Conservation (phyloP, 2,113 vertebrate species). For the Sitta europaea region DNA sequence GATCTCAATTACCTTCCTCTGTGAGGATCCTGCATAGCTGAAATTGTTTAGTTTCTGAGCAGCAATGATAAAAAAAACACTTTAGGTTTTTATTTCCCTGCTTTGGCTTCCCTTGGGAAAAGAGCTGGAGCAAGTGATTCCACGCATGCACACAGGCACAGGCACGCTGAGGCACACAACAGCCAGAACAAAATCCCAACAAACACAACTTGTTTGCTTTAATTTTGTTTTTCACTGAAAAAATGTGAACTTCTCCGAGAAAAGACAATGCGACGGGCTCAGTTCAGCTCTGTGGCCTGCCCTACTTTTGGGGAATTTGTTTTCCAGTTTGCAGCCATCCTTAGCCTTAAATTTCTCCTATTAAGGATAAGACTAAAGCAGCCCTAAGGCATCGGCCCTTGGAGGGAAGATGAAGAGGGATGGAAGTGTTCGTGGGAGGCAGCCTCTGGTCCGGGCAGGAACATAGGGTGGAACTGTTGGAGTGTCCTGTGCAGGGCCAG, state of each 20-base stretch:
- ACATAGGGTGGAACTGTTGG: neutral
- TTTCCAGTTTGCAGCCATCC: neutral
- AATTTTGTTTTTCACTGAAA: neutral
- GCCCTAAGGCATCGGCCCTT: neutral
- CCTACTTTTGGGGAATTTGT: neutral
- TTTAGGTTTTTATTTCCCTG: conserved; percentile 37
- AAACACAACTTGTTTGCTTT: conserved; percentile 18
- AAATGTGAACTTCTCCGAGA: neutral
- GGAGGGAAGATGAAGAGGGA: neutral
- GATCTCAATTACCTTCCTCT: conserved; percentile 40
- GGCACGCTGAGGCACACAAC: neutral
- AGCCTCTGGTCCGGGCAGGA: neutral
- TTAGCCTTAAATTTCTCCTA: neutral
- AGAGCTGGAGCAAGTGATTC: neutral
- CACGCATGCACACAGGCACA: neutral
- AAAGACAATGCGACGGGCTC: neutral
- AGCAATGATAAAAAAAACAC: neutral
- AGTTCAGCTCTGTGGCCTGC: neutral
- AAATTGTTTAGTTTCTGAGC: conserved; percentile 38
- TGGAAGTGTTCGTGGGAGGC: neutral
- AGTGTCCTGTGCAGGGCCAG: neutral
- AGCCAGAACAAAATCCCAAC: neutral
- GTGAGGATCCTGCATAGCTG: conserved; percentile 29
- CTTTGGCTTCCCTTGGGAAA: conserved; percentile 10
- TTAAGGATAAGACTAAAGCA: neutral